phyloP scores from a whole-genome alignment of 2,888 invertebrate genomes.

The Cryptus armator region DNA sequence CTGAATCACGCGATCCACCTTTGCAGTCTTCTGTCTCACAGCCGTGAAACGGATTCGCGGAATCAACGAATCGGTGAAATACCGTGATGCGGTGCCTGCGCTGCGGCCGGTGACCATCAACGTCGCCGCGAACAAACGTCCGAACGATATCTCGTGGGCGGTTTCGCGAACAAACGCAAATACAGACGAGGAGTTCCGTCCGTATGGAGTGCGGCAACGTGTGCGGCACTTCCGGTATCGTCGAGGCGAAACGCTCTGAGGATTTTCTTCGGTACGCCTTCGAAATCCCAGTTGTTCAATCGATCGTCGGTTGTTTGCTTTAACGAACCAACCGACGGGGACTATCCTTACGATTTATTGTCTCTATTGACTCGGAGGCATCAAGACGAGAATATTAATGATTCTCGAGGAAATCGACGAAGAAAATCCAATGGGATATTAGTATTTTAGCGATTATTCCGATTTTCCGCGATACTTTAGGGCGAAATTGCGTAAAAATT shows the following conservation, averaged over 20 bases:
- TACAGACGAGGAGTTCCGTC: constrained; percentile 15
- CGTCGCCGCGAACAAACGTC: constrained; percentile 44
- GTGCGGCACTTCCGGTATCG: constrained; percentile 63
- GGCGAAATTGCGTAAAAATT: no score
- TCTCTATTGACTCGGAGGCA: background rate
- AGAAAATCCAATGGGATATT: no score
- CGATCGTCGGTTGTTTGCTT: constrained; percentile 55
- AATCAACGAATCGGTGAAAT: constrained; percentile 69
- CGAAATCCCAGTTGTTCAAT: constrained; percentile 23
- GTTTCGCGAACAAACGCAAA: constrained; percentile 56
- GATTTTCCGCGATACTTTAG: no score
- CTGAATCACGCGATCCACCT: constrained; percentile 71
- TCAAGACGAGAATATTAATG: no score
- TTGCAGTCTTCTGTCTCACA: background rate
- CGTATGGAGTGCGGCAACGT: constrained; percentile 13
- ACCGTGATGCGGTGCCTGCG: background rate
- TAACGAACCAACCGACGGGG: constrained; percentile 21
- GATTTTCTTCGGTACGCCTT: constrained; percentile 59
- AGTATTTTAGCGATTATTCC: no score
- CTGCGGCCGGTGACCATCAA: constrained; percentile 30
- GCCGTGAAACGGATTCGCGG: constrained; percentile 62
- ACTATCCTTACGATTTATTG: background rate
- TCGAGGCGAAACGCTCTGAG: constrained; percentile 59
- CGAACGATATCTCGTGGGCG: constrained; percentile 50
- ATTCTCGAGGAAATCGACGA: no score